A percentile compares a stretch with the other conserved stretches of the same genome.
phyloP scores from a whole-genome alignment of 2,888 invertebrate species.

The Hypomecis punctinalis region DNA sequence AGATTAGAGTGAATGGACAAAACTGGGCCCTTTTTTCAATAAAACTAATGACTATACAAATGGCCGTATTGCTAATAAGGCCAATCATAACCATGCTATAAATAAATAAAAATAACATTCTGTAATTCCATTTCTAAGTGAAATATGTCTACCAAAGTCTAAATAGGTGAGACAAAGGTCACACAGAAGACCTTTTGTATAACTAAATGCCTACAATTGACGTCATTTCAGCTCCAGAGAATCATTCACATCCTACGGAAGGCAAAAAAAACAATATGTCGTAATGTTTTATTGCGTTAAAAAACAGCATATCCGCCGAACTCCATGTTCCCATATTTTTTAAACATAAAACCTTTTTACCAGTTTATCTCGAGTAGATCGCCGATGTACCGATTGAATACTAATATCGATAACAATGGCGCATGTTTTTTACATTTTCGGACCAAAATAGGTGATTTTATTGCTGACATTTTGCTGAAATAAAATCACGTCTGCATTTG shows the following conservation, averaged over 20 bases:
- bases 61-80: too few relatives aligned
- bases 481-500: conserved; percentile 55
- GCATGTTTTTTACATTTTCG: conserved; percentile 54
- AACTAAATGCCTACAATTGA: conserved; percentile 3
- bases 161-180: conserved; percentile 1
- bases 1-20: too few relatives aligned
- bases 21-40: too few relatives aligned
- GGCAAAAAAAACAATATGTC: conserved; percentile 28
- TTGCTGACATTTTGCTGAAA: conserved; percentile 43
- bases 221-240: conserved; percentile 10
- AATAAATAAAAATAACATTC: too few relatives aligned
- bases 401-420: conserved; percentile 64
- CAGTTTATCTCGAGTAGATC: conserved; percentile 60
- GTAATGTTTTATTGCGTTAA: conserved; percentile 43
- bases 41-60: too few relatives aligned
- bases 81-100: too few relatives aligned
- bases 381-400: conserved; percentile 62
- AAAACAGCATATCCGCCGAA: conserved; percentile 57
- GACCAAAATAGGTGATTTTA: conserved; percentile 46
- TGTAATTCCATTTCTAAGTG: too few relatives aligned
- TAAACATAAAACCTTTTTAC: conserved; percentile 43
- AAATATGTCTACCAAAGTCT: neutral
- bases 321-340: conserved; percentile 36
- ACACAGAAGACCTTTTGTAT: neutral
- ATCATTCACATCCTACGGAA: conserved; percentile 28